phyloP scores from a whole-genome alignment of 2,797 vertebrate genomes.

The Xiphophorus birchmanni region DNA sequence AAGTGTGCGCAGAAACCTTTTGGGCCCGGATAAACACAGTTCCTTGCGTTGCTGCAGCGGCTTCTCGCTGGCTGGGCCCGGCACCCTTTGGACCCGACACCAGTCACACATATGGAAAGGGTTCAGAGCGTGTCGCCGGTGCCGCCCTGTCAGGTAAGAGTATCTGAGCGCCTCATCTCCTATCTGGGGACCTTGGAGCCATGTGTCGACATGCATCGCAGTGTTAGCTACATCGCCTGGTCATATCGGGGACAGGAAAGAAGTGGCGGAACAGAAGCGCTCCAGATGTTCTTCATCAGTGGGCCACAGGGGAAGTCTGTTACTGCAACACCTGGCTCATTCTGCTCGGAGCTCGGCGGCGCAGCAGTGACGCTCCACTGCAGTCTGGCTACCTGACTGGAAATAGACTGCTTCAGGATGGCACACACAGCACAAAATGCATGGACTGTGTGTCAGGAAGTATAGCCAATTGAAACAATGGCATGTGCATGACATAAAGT shows the following conservation, averaged over 20 bases:
- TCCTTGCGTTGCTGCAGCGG: slow-evolving; percentile 41
- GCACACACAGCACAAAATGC: slow-evolving; percentile 23
- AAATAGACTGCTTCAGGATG: slow-evolving; percentile 44
- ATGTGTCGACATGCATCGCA: slow-evolving; percentile 83
- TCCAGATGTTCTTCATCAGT: slow-evolving; percentile 87
- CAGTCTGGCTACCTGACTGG: slow-evolving; percentile 68
- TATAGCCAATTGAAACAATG: slow-evolving; percentile 36
- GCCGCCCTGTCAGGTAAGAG: slow-evolving; percentile 73
- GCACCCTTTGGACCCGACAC: slow-evolving; percentile 60
- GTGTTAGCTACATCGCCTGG: slow-evolving; percentile 84
- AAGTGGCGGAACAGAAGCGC: slow-evolving; percentile 83
- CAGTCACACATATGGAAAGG: slow-evolving; percentile 73
- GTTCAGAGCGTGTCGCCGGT: slow-evolving; percentile 68
- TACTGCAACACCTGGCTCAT: slow-evolving; percentile 83
- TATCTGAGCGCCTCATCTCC: slow-evolving; percentile 68
- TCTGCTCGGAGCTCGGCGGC: slow-evolving; percentile 65
- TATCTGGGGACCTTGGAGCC: slow-evolving; percentile 81
- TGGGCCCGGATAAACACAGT: slow-evolving; percentile 5
- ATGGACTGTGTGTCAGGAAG: slow-evolving; percentile 33
- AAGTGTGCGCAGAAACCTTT: background rate
- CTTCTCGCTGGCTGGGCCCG: slow-evolving; percentile 35
- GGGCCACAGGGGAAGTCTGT: slow-evolving; percentile 83
- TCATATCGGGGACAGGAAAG: slow-evolving; percentile 84
- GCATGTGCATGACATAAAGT: slow-evolving; percentile 34
- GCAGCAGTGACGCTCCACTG: slow-evolving; percentile 61